Evolutionary conservation across 2,113 vertebrate species (phyloP).

Genomic region (Callithrix jacchus): DNA sequence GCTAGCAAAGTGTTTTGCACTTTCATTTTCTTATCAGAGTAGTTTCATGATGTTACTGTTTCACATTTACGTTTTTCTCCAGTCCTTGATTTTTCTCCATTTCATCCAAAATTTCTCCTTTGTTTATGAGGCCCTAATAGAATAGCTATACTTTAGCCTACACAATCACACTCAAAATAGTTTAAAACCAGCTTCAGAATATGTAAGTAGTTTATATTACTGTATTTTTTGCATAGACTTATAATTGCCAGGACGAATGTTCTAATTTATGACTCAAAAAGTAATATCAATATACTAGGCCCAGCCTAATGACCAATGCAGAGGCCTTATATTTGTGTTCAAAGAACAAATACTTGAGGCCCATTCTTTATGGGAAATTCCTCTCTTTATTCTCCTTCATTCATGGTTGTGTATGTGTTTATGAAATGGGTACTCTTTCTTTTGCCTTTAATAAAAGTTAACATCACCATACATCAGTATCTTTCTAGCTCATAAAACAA

Average conservation of each 20-base stretch:
- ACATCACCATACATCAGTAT: background rate
- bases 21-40: background rate
- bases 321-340: background rate
- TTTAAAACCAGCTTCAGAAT: background rate
- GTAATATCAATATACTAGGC: background rate
- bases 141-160: background rate
- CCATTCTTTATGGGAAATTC: too few species aligned
- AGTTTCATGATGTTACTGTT: background rate
- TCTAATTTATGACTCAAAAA: background rate
- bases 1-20: background rate
- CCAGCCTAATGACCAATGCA: background rate
- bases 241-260: background rate
- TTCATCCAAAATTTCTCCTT: background rate
- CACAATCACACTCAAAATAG: background rate
- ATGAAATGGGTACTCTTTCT: background rate
- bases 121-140: background rate
- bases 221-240: background rate
- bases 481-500: background rate
- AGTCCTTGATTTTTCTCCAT: background rate
- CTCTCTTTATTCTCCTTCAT: background rate
- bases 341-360: background rate
- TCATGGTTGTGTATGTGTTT: background rate
- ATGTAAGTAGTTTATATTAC: background rate
- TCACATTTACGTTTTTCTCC: background rate
- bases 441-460: background rate